Base-by-base conservation (phyloP, 2,888 invertebrate species). In the Eupithecia abbreviata region DNA sequence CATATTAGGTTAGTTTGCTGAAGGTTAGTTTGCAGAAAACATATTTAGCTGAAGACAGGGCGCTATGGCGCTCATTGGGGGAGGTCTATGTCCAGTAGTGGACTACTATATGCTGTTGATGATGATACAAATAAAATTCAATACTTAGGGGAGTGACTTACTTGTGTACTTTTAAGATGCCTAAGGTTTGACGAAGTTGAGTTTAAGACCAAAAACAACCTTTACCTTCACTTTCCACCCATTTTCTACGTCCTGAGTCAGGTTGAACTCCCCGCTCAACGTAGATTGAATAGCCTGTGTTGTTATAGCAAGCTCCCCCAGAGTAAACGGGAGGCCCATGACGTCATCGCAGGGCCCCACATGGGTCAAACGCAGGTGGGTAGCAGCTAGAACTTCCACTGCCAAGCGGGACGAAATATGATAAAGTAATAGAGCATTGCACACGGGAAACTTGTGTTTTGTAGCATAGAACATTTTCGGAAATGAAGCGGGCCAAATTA, bases 151-250 rank as follows among this genome's bases (percentile, higher is more conserved):
- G 30, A 30, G 30, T 1, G 30, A 30, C 30, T 30, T 30, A 30
- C 30, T 30, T 30, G 30, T 30, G 30, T 30, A 30, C 30, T 30
- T 30, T 30, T 30, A 30, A 30, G 30, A 30, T 30, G 30, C 30
- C 30, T 30, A 1, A 30, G 30, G 30, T 30, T 30, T 1, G 30
- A 30, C 30, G 30, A 45, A 45, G 6, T 45, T 7, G 45, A 45
- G 45, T 3, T 45, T 45, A 49, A 4, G 49, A n/a, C 55, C 7
- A 55, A 51, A n/a, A 4, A 9, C n/a, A 51, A 58, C 9, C 42
- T 3, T 45, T 83, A 91, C 92, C 88, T 87, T 88, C 41, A 91
- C 79, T 30, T 77, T 83, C 92, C 92, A 92, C 2, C 90, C 92
- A 70, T 91, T 81, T 3, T 81, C 81, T 15, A 92, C 82, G 77